phyloP scores from a whole-genome alignment of 2,113 vertebrate species.

The Corythaeola cristata region DNA sequence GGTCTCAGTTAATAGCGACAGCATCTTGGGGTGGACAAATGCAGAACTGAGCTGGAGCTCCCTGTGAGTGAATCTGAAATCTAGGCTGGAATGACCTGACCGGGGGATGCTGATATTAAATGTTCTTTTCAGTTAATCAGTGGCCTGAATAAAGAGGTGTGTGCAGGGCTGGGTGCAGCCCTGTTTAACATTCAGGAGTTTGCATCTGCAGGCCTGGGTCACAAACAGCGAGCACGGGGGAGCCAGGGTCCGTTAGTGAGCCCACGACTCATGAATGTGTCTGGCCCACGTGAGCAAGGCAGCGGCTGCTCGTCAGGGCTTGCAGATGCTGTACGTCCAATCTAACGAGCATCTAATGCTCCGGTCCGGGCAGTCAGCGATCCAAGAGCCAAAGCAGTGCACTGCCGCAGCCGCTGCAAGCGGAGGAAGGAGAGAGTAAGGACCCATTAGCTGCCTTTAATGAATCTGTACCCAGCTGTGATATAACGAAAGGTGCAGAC shows the following conservation, averaged over 20 bases:
- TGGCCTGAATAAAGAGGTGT: background rate
- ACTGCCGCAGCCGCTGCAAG: accelerated
- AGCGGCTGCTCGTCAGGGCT: background rate
- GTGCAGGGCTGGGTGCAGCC: background rate
- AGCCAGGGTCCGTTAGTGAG: background rate
- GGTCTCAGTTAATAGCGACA: background rate
- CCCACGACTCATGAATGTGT: accelerated
- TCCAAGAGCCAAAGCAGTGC: background rate
- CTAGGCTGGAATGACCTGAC: background rate
- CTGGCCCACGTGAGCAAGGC: accelerated
- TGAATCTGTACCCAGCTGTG: background rate
- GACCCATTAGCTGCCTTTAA: background rate
- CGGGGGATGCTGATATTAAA: background rate
- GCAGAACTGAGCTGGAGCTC: background rate
- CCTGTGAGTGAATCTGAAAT: background rate
- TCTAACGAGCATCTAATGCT: too few species aligned
- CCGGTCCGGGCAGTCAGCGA: background rate
- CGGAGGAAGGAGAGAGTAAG: background rate
- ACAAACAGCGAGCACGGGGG: accelerated
- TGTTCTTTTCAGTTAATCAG: background rate
- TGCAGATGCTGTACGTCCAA: background rate
- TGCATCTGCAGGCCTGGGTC: background rate
- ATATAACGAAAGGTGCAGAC: background rate
- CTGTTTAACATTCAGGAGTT: background rate
- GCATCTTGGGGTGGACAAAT: background rate